These are phyloP conservation scores for Hemibagrus wyckioides DNA, from an alignment of 2,113 vertebrate genomes.

Conservation along the genomic window DNA sequence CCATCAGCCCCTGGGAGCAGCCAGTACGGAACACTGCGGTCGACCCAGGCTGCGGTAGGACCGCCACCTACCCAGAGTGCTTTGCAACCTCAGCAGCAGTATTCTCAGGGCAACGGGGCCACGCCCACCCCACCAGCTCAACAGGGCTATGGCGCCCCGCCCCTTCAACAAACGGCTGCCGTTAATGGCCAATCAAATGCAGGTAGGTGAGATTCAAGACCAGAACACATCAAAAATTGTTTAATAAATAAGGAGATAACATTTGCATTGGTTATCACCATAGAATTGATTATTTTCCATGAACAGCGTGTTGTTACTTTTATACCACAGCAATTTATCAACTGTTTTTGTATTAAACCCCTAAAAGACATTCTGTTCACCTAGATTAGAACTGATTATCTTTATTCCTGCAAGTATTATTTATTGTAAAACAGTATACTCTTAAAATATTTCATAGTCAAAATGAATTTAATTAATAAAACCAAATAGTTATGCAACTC, in stretches of 20 bases:
- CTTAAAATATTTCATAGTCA: not conserved
- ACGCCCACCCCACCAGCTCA: conserved; percentile 65
- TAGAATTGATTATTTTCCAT: not conserved
- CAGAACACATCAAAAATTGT: not conserved
- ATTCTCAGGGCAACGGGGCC: conserved; percentile 46
- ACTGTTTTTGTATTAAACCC: not conserved
- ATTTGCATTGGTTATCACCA: not conserved
- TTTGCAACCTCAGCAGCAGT: conserved; percentile 44
- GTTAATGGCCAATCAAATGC: conserved; percentile 72
- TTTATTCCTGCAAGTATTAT: not conserved
- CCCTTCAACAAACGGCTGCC: conserved; percentile 50
- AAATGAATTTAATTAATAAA: not conserved
- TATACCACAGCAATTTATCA: not conserved
- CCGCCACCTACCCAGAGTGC: conserved; percentile 48
- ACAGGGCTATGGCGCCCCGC: conserved; percentile 56
- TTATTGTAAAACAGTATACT: not conserved
- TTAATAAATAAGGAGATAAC: not conserved
- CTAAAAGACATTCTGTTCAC: not conserved
- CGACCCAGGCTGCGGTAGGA: conserved; percentile 72
- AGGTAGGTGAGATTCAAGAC: conserved; percentile 56
- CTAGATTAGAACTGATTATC: not conserved
- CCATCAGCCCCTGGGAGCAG: conserved; percentile 73
- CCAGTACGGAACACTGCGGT: conserved; percentile 80
- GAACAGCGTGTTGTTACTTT: not conserved
- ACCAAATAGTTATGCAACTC: no score